These are phyloP conservation scores for Dasyprocta punctata DNA, from an alignment of 2,113 vertebrate species.

Conservation along the genomic window DNA sequence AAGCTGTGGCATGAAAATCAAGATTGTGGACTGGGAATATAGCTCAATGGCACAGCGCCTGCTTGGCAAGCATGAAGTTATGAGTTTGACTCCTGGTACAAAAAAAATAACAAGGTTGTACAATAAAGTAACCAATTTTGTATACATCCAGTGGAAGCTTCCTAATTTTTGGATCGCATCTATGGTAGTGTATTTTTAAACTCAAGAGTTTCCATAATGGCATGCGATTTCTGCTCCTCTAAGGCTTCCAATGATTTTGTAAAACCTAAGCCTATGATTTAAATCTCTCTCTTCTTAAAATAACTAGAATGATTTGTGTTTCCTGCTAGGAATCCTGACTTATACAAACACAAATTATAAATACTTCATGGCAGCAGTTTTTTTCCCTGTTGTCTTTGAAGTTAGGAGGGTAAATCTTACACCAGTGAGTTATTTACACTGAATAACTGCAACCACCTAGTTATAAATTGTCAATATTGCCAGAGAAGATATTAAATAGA, in stretches of 20 bases:
- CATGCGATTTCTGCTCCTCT: conserved; percentile 32
- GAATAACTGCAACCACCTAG: conserved; percentile 56
- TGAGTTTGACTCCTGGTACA: no score
- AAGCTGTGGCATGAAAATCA: not conserved
- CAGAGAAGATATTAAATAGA: conserved; percentile 65
- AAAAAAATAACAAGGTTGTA: no score
- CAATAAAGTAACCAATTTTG: not conserved
- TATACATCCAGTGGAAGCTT: not conserved
- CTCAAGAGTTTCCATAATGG: not conserved
- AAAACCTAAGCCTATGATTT: conserved; percentile 31
- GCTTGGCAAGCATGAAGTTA: no score
- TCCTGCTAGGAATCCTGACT: conserved; percentile 60
- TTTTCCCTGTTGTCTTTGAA: conserved; percentile 27
- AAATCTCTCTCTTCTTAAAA: conserved; percentile 58
- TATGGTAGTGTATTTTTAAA: not conserved
- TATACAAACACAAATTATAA: conserved; percentile 63
- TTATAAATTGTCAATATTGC: conserved; percentile 68
- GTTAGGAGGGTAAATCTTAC: conserved; percentile 70
- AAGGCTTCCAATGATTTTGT: not conserved
- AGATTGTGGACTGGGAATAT: not conserved
- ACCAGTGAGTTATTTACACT: conserved; percentile 68
- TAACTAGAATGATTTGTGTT: conserved; percentile 72
- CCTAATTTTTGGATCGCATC: not conserved
- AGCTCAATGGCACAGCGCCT: no score
- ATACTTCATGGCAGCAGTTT: conserved; percentile 51